Evolutionary conservation across 2,888 invertebrate genomes (phyloP), one percentile per base, ranked within the genome.

Genomic region (Drosophila silvestris): DNA sequence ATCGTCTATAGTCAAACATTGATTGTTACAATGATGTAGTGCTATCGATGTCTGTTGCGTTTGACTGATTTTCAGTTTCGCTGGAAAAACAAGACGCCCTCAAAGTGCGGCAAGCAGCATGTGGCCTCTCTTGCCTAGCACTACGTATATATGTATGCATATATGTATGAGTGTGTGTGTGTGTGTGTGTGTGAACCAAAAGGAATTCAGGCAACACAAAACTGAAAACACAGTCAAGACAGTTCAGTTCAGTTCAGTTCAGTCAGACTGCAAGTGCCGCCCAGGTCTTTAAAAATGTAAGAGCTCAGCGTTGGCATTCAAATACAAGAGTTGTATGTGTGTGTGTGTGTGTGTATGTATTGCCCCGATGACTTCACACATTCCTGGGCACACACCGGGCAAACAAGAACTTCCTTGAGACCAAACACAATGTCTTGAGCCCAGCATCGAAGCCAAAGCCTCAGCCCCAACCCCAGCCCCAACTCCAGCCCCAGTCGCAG

Each of bases 41-140:
- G 84, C 87, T 83, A 89, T 89, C 85, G 87, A 88, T 82, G 89
- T 82, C 82, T 82, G 90, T 84, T 86, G 79, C 83, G 79, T 90
- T 89, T 89, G 87, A 90, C 79, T 89, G 90, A 83, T 85, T 89
- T 80, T 79, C 77, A 76, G 79, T 81, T 89, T 85, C 89, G 82
- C 79, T 89, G 89, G 85, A 85, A 89, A 83, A 87, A 72, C 86
- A 73, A 86, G 82, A 78, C 68, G 82, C 84, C 82, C 74, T 85
- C 81, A 74, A 80, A 76, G 68, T 75, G 70, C 74, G 62, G 56
- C 64, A 62, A 68, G 10, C 60, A 60, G 39, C 59, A 58, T 63
- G 54, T 58, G 58, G 62, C 37, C 47, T 39, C 14, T n/a, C 47
- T 47, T 14, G 47, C 47, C 47, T 22, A 22, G 22, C 44, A 12